Base-by-base conservation (phyloP, 2,888 invertebrate species). In the Cheilosia pagana region DNA sequence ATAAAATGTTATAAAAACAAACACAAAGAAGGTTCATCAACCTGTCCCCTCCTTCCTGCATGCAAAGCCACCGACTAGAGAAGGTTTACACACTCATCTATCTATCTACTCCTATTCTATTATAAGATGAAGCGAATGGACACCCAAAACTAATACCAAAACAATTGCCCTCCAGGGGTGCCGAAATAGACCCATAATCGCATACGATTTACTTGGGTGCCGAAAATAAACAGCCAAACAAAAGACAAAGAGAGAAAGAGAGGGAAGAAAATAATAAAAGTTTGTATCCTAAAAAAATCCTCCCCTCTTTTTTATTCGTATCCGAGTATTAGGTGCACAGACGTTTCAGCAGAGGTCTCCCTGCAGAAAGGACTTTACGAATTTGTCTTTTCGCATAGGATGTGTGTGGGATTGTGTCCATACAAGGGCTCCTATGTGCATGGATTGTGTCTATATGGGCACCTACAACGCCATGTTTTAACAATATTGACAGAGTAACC, bases 271-370 rank as follows among this genome's bases (percentile, higher is more conserved):
- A n/a, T n/a, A 59, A 63, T 23, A 41, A n/a, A 72, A 55, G 57
- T 59, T 68, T 72, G 23, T 68, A 50, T 68, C 72, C 45, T 62
- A 82, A 82, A 83, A 83, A 79, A 83, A 79, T 52, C 79, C 79
- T 83, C 83, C 83, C 83, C 83, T 79, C 79, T 79, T 83, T 83
- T 83, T 83, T 79, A 79, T 83, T 83, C 74, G 65, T 57, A 79
- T 74, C 63, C 31, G 7, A 59, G 74, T 79, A 83, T 75, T 79
- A 83, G 83, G 83, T 83, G 83, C 65, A 74, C 83, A 83, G 79
- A 59, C 70, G 21, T 59, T 65, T 52, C 65, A 83, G 74, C 68
- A 70, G 48, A 12, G 52, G 25, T 41, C 57, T 45, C 35, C 10
- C 2, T 31, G 41, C 60, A 59, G 55, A 77, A 81, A 60, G 45